A percentile compares a stretch with the other conserved stretches of the same genome.
Conservation (phyloP, 2,797 vertebrate genomes). For the Ficedula albicollis region DNA sequence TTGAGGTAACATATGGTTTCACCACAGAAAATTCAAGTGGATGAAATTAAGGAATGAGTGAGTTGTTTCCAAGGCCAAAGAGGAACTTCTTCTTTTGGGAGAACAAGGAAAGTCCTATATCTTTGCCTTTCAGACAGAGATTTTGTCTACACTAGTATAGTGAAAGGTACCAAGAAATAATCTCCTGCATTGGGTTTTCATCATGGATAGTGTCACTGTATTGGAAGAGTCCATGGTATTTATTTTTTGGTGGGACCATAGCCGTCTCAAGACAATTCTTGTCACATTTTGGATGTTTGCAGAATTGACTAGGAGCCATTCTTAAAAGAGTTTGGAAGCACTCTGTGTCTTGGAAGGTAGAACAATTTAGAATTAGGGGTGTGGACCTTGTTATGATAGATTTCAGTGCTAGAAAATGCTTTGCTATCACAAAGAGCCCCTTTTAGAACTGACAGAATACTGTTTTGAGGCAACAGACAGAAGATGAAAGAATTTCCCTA, state of each 20-base stretch:
- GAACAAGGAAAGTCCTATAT: background rate
- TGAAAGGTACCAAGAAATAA: background rate
- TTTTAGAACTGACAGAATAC: background rate
- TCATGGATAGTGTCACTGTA: rapidly evolving
- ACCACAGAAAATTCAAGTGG: background rate
- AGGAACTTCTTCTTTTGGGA: background rate
- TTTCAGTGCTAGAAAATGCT: background rate
- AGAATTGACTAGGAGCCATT: background rate
- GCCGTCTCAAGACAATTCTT: background rate
- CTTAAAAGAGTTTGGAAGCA: background rate
- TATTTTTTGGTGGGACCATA: background rate
- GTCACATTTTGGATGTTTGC: background rate
- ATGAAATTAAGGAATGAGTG: background rate
- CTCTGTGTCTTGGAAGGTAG: background rate
- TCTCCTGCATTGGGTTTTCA: background rate
- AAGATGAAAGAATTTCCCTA: background rate
- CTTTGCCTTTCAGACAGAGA: background rate
- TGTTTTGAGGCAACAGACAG: background rate
- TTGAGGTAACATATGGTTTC: background rate
- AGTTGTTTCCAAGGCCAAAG: background rate
- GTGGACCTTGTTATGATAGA: background rate
- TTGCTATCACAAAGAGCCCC: background rate
- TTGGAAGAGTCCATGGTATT: background rate
- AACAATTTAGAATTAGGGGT: background rate
- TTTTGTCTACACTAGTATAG: background rate